Percentiles rank a stretch among this genome's conserved stretches.
Conservation (phyloP, 1,140 invertebrate genomes). For the Notospermus geniculatus region DNA sequence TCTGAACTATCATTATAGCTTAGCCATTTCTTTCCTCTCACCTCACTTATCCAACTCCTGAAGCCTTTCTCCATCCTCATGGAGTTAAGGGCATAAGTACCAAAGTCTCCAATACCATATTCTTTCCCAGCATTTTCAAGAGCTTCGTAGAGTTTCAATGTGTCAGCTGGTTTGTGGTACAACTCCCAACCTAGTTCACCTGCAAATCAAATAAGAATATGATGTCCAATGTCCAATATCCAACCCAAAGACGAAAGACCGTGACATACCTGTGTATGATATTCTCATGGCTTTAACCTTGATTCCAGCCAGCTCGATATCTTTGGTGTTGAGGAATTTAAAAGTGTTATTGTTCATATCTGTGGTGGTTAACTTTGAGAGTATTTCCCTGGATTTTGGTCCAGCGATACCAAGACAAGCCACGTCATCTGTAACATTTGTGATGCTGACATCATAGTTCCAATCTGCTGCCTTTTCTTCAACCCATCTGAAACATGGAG, state of each 20-base stretch:
- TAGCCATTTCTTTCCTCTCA: slow-evolving; percentile 17
- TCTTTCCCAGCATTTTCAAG: slow-evolving; percentile 37
- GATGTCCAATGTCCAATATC: too few relatives aligned
- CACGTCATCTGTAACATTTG: slow-evolving; percentile 46
- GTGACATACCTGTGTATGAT: slow-evolving; percentile 50
- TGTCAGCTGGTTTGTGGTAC: slow-evolving; percentile 35
- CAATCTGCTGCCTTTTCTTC: slow-evolving; percentile 30
- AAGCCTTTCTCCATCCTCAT: slow-evolving; percentile 56
- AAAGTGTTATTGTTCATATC: slow-evolving; percentile 24
- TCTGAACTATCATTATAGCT: too few relatives aligned
- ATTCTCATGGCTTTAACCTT: slow-evolving; percentile 41
- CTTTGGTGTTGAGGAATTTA: slow-evolving; percentile 29
- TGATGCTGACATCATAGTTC: slow-evolving; percentile 34
- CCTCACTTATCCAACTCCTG: slow-evolving; percentile 50
- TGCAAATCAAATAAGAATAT: slow-evolving; percentile 13
- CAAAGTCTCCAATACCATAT: slow-evolving; percentile 48
- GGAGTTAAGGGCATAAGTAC: slow-evolving; percentile 48
- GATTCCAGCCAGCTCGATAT: slow-evolving; percentile 33
- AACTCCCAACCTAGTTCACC: slow-evolving; percentile 56
- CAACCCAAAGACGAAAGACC: too few relatives aligned
- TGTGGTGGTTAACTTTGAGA: slow-evolving; percentile 32
- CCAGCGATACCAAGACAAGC: slow-evolving; percentile 50
- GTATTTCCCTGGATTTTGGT: slow-evolving; percentile 42
- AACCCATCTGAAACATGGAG: slow-evolving; percentile 40
- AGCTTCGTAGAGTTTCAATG: slow-evolving; percentile 36